Base-by-base conservation (phyloP, 2,113 vertebrate species). In the Ochotona curzoniae region DNA sequence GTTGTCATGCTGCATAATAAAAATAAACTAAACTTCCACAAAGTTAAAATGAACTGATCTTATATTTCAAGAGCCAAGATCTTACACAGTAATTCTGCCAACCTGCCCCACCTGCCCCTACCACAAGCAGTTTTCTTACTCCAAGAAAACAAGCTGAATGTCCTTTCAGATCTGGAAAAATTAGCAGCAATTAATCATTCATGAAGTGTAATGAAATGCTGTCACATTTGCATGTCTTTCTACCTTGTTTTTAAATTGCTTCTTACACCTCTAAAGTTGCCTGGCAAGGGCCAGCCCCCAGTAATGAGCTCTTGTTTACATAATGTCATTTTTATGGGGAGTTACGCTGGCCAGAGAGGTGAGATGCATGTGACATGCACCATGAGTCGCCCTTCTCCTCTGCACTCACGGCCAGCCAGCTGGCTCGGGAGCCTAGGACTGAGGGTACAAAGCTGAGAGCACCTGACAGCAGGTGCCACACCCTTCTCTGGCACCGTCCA, bases 251-350 rank as follows among this genome's bases (percentile, higher is more conserved):
- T 95, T 79, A 80, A 90, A 93, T 88, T 88, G 66, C n/a, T 86
- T 66, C 81, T 87, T 67, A 71, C 10, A 6, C 88, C 89, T 82
- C 95, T 8, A 30, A 93, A 92, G 93, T 82, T 91, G 86, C 83
- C 89, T 73, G 73, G 80, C 80, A 81, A 87, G 66, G 28, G 21
- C 21, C 64, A 82, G 35, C 32, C 80, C 84, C 78, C 38, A 69
- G 28, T 82, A 87, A 94, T 94, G 66, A 73, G n/a, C 47, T 76
- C 17, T 0, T 92, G 86, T 32, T 81, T 89, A 49, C 70, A 38
- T n/a, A n/a, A n/a, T 44, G 28, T 17, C 20, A 1, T 54, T 91
- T 95, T 96, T 93, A 93, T 75, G 63, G 57, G 83, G 93, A 93
- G 86, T 81, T 89, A 83, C 25, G 57, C 47, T 35, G 60, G 60